Evolutionary conservation across 2,797 vertebrate genomes (phyloP).

Genomic region (Odontamblyopus rebecca): DNA sequence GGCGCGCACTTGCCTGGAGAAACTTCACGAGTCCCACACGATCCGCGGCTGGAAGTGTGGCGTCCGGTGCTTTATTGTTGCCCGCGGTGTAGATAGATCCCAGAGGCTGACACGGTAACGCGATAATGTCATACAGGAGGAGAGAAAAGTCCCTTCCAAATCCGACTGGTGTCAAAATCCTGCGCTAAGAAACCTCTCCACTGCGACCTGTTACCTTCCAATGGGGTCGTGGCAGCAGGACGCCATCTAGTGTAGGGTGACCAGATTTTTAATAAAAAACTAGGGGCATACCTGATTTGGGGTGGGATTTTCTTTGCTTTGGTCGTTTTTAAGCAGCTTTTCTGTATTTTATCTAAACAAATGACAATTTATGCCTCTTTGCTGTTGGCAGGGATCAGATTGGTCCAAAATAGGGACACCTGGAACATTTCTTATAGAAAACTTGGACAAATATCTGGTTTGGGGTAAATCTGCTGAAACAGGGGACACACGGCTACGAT

Average conservation of each 20-base stretch:
- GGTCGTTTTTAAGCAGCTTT: no score
- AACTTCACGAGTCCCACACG: constrained; percentile 27
- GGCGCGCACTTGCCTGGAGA: constrained; percentile 48
- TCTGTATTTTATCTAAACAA: no score
- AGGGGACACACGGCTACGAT: no score
- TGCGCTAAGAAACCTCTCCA: constrained; percentile 45
- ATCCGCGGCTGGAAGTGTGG: neutral
- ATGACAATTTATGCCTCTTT: no score
- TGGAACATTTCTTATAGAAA: no score
- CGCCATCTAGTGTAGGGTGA: constrained; percentile 35
- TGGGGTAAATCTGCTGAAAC: no score
- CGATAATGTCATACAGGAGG: constrained; percentile 8
- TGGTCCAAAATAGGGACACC: no score
- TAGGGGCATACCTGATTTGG: no score
- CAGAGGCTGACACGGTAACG: neutral
- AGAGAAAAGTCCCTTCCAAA: neutral
- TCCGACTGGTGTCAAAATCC: constrained; percentile 32
- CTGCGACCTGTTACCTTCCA: constrained; percentile 59
- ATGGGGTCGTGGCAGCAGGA: neutral
- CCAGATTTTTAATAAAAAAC: no score
- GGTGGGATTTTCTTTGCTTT: no score
- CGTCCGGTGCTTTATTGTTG: neutral
- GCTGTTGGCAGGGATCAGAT: no score
- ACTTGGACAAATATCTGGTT: no score
- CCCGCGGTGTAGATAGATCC: neutral